These are phyloP conservation scores for Halotydeus destructor DNA, from an alignment of 1,140 invertebrate genomes.

Conservation along the genomic window DNA sequence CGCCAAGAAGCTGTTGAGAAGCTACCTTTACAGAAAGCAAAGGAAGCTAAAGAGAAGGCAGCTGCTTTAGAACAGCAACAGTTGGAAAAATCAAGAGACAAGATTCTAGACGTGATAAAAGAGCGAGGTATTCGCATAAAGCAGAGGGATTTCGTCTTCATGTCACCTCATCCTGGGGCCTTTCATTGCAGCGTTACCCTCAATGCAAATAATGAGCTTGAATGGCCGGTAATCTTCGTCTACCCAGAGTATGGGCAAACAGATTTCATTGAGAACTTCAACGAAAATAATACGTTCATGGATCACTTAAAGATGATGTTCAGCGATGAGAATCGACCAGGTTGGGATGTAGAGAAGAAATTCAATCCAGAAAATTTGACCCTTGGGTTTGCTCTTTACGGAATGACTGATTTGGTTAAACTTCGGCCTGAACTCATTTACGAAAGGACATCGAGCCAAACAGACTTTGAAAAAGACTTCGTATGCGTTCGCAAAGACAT, in stretches of 20 bases:
- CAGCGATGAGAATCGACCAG: conserved; percentile 27
- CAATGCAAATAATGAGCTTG: conserved; percentile 33
- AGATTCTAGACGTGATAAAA: conserved; percentile 17
- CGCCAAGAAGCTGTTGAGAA: conserved; percentile 33
- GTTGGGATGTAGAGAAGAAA: conserved; percentile 48
- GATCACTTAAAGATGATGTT: conserved; percentile 53
- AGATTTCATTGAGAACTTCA: conserved; percentile 48
- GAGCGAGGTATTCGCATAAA: conserved; percentile 30
- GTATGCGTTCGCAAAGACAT: no score
- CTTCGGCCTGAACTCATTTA: no score
- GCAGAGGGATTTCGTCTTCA: conserved; percentile 29
- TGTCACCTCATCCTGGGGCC: conserved; percentile 38
- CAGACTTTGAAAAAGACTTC: no score
- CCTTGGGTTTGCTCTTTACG: conserved; percentile 14
- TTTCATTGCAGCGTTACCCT: conserved; percentile 34
- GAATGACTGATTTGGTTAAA: no score
- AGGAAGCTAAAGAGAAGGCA: conserved; percentile 35
- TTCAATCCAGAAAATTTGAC: conserved; percentile 41
- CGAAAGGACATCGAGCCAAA: no score
- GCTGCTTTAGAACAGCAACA: conserved; percentile 31
- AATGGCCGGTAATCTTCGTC: conserved; percentile 59
- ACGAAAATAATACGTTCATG: conserved; percentile 45
- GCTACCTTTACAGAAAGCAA: conserved; percentile 35
- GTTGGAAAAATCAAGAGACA: conserved; percentile 26
- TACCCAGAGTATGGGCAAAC: conserved; percentile 55